Evolutionary conservation across 92 coral and sea anemone genomes (phyloP), one percentile per base, ranked within the genome.

Genomic region (Phenganax stokvisi): DNA sequence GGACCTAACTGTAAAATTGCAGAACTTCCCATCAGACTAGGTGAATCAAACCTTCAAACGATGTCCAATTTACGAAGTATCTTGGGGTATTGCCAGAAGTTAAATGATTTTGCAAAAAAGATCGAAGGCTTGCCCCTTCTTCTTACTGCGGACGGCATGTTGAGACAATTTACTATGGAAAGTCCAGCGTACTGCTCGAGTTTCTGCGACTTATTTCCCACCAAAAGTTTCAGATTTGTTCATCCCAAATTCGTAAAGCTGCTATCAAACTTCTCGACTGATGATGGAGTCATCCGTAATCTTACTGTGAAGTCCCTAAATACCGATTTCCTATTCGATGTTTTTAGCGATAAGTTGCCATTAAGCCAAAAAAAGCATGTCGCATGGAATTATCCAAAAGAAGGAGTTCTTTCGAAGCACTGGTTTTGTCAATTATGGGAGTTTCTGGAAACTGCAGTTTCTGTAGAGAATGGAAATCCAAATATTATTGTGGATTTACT

Each of bases 381-480:
- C 47, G 68, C 82, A n/a, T 93, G 97, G 98, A 81, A 86, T 31
- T 91, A 91, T 57, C 77, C 87, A 7, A 54, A 87, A 29, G 64
- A 58, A 13, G 68, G 81, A 8, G 73, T 72, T 51, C 94, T 91
- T 0, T 86, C 98, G 51, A 86, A 84, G 29, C 89, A 88, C 54
- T 93, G 98, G 97, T 81, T 93, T 75, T 81, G 90, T 8, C 86
- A 81, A 62, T 77, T 93, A 74, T 93, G 98, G 98, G 72, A 93
- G 83, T 85, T 80, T 29, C 71, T 85, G 62, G 54, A 53, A 84
- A 66, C 27, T 20, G 64, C 54, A 37, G 47, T 37, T 37, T 37
- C 47, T 52, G 76, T 29, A 54, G 31, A 10, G 11, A 6, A 44
- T 86, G 89, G 75, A 81, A 71, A 55, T 89, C 81, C 44, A 83